Conservation (phyloP, 2,113 vertebrate genomes). For the Hemichromis elongatus region DNA sequence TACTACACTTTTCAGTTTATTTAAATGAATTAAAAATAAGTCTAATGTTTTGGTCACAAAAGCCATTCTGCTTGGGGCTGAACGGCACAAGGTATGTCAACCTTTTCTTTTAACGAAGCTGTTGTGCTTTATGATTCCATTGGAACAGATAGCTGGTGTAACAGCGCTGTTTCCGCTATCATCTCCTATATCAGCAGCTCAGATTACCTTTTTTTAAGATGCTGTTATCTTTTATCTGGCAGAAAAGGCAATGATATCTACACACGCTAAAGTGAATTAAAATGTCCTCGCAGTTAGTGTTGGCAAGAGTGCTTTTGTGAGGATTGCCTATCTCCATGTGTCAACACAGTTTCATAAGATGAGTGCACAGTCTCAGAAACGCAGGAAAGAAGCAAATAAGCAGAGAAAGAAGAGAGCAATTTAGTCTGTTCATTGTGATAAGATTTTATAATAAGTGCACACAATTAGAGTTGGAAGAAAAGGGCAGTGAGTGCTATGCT, state of each 20-base stretch:
- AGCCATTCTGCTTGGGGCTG: background rate
- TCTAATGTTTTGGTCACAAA: background rate
- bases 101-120: background rate
- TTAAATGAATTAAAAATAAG: background rate
- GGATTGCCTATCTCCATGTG: background rate
- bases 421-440: background rate
- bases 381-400: background rate
- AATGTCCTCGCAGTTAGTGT: background rate
- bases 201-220: background rate
- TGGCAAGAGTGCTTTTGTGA: background rate
- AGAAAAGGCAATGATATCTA: background rate
- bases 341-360: conserved; percentile 8
- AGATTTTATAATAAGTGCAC: background rate
- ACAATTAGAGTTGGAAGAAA: background rate
- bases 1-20: background rate
- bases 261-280: background rate
- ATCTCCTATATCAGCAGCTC: background rate
- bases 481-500: background rate
- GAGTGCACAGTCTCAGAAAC: background rate
- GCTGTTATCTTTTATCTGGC: background rate
- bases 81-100: background rate
- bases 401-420: background rate
- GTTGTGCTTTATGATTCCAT: background rate
- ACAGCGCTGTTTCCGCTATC: background rate
- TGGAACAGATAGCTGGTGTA: background rate